Conservation (phyloP, 2,113 vertebrate genomes). For the Trematocara stigmaticum region DNA sequence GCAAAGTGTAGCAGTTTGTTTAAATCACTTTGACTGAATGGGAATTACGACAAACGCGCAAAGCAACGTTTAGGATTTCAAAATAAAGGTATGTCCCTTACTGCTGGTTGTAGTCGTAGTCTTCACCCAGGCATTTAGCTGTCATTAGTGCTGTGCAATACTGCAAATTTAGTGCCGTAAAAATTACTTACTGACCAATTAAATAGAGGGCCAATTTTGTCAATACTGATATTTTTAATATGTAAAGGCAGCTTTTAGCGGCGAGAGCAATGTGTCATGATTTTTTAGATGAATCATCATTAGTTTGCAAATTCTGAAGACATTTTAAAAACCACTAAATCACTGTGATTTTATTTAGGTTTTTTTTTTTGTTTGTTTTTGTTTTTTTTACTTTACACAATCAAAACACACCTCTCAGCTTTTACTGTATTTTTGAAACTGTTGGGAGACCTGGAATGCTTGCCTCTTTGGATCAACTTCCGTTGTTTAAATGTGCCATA, state of each 20-base stretch:
- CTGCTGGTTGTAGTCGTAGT: not conserved
- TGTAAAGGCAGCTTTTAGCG: not conserved
- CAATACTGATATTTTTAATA: not conserved
- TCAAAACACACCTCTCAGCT: not conserved
- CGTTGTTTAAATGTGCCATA: not conserved
- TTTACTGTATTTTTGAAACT: not conserved
- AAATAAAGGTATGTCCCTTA: not conserved
- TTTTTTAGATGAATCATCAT: not conserved
- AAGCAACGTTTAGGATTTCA: not conserved
- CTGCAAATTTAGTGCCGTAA: not conserved
- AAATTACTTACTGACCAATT: not conserved
- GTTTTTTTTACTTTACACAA: not conserved
- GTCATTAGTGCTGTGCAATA: not conserved
- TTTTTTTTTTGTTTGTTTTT: no score
- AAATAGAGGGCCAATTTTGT: not conserved
- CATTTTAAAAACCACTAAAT: not conserved
- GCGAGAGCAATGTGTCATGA: not conserved
- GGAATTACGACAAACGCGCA: not conserved
- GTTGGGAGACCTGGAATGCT: not conserved
- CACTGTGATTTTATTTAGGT: not conserved
- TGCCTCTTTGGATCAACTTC: not conserved
- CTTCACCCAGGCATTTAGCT: not conserved
- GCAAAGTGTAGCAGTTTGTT: not conserved
- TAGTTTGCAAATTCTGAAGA: not conserved
- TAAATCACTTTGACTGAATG: not conserved